Evolutionary conservation across 1,140 invertebrate genomes (phyloP), one percentile per base, ranked within the genome.

Genomic region (Cardiocondyla obscurior): DNA sequence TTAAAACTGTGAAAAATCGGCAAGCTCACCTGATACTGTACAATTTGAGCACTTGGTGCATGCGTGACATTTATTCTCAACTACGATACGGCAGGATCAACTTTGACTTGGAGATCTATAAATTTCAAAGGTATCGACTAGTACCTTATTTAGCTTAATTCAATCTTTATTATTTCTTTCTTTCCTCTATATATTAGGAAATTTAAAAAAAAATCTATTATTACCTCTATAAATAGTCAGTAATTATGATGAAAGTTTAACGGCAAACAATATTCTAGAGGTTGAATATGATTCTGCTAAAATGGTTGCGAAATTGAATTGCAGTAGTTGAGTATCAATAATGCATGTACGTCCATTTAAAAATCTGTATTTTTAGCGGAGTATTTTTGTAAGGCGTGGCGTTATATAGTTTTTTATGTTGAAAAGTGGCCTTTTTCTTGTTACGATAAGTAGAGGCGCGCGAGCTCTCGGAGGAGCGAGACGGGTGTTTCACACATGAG

Each of bases 381-480:
- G 30, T 87, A 87, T 87, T 83, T 85, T 69, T 74, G 39, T 64
- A 82, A 57, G 60, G 64, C 46, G 62, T 72, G 85, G 65, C 60
- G 76, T 67, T 83, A 57, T 70, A 79, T 55, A 74, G 39, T 79
- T 60, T 83, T 85, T 87, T 83, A 62, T 85, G 72, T 55, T 70
- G 69, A 83, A 84, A 82, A 77, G 79, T 85, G 77, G 46, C 64
- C 70, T 84, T 62, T 62, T 84, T 39, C 82, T 87, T 85, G 82
- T 89, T 85, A 86, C 85, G 90, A 83, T 90, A 84, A 91, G 88
- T 90, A 87, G 84, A 90, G 76, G 86, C 74, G 76, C 79, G 57
- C 51, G 64, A 85, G 30, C 49, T 81, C 51, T 81, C 51, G 58
- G 58, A 86, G 69, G 28, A 67, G 64, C 64, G 57, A 83, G 60